These are phyloP conservation scores for Ictalurus punctatus DNA, from an alignment of 2,113 vertebrate genomes.

Conservation along the genomic window DNA sequence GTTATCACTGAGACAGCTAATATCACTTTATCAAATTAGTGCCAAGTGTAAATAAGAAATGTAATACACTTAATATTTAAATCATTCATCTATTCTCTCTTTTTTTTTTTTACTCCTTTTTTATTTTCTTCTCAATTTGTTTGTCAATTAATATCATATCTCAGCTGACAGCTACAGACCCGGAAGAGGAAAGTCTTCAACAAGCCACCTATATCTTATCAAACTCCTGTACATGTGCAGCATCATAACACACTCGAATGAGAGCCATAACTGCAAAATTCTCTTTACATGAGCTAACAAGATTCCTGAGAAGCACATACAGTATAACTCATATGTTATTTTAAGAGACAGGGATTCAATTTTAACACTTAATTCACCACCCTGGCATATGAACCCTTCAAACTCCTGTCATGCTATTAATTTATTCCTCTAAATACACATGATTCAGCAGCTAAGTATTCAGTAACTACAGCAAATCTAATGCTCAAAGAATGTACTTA, in stretches of 20 bases:
- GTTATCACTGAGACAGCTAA: slow-evolving; percentile 49
- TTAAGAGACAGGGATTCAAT: background rate
- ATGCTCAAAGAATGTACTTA: background rate
- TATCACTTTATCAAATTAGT: background rate
- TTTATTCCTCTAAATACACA: background rate
- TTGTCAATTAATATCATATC: background rate
- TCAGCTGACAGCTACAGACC: background rate
- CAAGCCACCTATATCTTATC: background rate
- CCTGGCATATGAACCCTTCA: background rate
- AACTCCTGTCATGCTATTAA: background rate
- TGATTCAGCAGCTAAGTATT: background rate
- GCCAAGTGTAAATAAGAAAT: background rate
- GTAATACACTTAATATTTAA: background rate
- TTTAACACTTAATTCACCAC: background rate
- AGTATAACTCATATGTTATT: background rate
- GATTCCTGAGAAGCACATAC: background rate
- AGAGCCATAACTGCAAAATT: background rate
- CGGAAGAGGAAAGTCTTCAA: background rate
- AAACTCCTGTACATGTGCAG: background rate
- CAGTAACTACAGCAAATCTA: background rate
- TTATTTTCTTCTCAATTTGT: background rate
- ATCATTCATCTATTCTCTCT: background rate
- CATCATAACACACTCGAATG: background rate
- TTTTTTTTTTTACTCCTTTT: too few relatives aligned
- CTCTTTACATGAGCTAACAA: background rate